Percentiles rank a stretch among this genome's conserved stretches.
Conservation (phyloP, 2,113 vertebrate genomes). For the Otis tarda region DNA sequence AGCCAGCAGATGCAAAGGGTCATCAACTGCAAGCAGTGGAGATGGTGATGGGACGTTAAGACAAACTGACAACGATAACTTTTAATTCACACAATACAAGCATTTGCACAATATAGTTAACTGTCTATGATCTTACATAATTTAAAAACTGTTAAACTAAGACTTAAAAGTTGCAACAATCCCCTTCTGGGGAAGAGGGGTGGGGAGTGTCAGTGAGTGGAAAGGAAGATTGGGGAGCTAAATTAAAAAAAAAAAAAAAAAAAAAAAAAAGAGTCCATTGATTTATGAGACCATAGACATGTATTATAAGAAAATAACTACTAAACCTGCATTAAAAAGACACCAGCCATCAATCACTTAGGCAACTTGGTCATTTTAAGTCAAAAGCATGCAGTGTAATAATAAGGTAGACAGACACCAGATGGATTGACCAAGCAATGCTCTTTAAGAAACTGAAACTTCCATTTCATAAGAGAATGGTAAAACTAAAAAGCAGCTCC, state of each 20-base stretch:
- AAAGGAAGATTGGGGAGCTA: background rate
- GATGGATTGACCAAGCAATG: background rate
- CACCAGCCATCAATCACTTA: background rate
- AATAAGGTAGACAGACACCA: background rate
- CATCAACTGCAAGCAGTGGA: background rate
- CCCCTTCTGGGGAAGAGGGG: background rate
- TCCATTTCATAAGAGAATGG: background rate
- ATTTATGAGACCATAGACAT: constrained; percentile 7
- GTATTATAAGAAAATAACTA: background rate
- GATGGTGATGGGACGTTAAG: background rate
- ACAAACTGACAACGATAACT: background rate
- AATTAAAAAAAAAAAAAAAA: background rate
- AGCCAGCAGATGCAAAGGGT: background rate
- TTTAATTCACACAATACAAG: background rate
- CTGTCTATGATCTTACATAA: background rate
- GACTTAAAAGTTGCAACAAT: background rate
- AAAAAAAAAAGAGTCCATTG: background rate
- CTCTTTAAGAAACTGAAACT: background rate
- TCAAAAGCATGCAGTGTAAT: background rate
- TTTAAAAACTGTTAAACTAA: background rate
- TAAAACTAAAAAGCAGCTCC: background rate
- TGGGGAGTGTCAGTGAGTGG: background rate
- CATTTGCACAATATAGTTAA: background rate
- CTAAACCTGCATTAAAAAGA: constrained; percentile 41
- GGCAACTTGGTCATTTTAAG: background rate